Conservation (phyloP, 2,888 invertebrate species). For the Andricus curvator region DNA sequence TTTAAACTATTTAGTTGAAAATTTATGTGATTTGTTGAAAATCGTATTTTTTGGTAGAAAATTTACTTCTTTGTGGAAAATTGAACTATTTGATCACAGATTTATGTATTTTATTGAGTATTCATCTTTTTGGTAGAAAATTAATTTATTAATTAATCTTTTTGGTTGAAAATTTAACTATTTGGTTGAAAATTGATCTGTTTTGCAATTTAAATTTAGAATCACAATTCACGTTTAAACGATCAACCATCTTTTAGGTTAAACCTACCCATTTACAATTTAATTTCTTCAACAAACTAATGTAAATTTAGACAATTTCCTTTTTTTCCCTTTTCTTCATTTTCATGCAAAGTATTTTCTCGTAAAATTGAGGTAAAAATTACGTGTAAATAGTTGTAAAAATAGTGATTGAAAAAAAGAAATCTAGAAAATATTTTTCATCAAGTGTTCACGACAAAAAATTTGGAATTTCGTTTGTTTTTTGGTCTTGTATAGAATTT, state of each 20-base stretch:
- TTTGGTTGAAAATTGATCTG: too few relatives aligned
- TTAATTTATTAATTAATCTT: too few relatives aligned
- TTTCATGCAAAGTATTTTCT: neutral
- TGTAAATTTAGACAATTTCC: neutral
- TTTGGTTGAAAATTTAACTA: too few relatives aligned
- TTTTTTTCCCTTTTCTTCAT: neutral
- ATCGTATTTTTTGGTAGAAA: too few relatives aligned
- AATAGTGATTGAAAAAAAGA: neutral
- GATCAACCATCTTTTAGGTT: slow-evolving; percentile 16
- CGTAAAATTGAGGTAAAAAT: neutral
- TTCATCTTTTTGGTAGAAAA: too few relatives aligned
- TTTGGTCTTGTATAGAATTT: neutral
- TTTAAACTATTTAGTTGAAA: too few relatives aligned
- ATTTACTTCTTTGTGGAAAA: too few relatives aligned
- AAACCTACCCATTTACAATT: slow-evolving; percentile 54
- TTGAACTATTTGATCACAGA: too few relatives aligned
- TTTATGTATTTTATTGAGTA: too few relatives aligned
- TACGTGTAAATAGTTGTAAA: slow-evolving; percentile 1
- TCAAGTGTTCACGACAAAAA: neutral
- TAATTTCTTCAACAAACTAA: neutral
- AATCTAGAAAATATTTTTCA: neutral
- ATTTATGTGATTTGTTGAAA: too few relatives aligned
- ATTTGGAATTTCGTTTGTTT: slow-evolving; percentile 19
- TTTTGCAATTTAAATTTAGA: slow-evolving; percentile 54
- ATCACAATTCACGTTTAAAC: slow-evolving; percentile 36